Evolutionary conservation across 2,797 vertebrate species (phyloP).

Genomic region (Scomberomorus guttatus): DNA sequence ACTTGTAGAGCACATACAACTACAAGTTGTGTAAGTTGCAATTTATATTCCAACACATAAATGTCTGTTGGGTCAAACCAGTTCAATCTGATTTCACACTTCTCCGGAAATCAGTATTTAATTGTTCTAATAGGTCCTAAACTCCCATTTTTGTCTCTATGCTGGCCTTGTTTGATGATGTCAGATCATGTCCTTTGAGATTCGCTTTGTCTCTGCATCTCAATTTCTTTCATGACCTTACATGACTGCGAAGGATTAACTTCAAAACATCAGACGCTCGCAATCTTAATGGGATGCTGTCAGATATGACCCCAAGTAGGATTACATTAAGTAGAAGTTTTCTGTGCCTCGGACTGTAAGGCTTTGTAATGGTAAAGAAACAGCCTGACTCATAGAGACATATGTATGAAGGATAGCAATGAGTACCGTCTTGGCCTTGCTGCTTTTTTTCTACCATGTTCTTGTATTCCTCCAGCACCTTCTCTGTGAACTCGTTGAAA

Average conservation of each 20-base stretch:
- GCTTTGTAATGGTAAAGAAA: constrained; percentile 13
- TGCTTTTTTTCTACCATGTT: constrained; percentile 89
- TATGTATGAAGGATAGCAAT: not conserved
- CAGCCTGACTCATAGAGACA: not conserved
- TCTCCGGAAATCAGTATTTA: not conserved
- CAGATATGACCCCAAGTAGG: constrained; percentile 16
- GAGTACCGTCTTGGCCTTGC: constrained; percentile 89
- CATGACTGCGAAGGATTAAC: constrained; percentile 11
- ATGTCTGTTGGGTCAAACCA: not conserved
- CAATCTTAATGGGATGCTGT: constrained; percentile 24
- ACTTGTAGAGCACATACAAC: not conserved
- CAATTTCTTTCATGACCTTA: constrained; percentile 21
- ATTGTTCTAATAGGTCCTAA: not conserved
- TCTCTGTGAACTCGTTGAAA: constrained; percentile 91
- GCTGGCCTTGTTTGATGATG: not conserved
- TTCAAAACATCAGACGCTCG: constrained; percentile 13
- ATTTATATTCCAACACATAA: not conserved
- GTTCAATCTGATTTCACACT: not conserved
- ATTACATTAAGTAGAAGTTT: constrained; percentile 21
- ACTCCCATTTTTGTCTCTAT: not conserved
- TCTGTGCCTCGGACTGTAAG: constrained; percentile 1
- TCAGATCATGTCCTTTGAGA: constrained; percentile 2
- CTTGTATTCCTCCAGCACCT: constrained; percentile 92
- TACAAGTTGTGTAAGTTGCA: not conserved
- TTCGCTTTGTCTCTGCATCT: constrained; percentile 20